These are phyloP conservation scores for Alethe diademata DNA, from an alignment of 2,113 vertebrate species.

Conservation along the genomic window DNA sequence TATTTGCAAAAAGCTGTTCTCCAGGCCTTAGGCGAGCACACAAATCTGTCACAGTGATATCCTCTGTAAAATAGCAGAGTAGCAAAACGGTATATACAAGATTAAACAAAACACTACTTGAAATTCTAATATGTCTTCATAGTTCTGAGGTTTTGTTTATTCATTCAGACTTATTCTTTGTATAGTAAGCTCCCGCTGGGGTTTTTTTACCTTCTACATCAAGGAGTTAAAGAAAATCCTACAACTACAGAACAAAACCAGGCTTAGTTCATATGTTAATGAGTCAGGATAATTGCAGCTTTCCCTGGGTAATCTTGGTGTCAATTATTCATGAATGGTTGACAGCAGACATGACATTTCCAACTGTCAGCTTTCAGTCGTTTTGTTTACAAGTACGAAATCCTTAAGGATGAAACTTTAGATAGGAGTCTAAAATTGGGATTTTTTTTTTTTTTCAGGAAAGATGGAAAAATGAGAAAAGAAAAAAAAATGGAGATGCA, in stretches of 20 bases:
- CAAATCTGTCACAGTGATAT: neutral
- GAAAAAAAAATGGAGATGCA: neutral
- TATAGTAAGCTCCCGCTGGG: conserved; percentile 29
- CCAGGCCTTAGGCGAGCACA: neutral
- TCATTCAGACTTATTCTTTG: conserved; percentile 47
- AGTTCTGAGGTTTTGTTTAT: conserved; percentile 32
- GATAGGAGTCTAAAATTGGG: neutral
- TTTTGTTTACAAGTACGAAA: conserved; percentile 69
- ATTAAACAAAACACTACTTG: neutral
- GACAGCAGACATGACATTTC: conserved; percentile 73
- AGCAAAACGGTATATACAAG: neutral
- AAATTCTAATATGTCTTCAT: conserved; percentile 25
- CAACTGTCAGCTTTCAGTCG: conserved; percentile 72
- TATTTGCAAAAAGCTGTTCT: neutral
- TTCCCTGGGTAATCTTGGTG: conserved; percentile 74
- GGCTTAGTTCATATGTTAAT: conserved; percentile 76
- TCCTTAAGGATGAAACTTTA: conserved; percentile 20
- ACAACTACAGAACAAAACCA: conserved; percentile 52
- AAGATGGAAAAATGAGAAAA: neutral
- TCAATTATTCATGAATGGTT: conserved; percentile 77
- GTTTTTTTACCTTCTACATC: conserved; percentile 61
- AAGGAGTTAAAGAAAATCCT: conserved; percentile 73
- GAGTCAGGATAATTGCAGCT: conserved; percentile 75
- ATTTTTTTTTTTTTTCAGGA: neutral
- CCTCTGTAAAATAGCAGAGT: neutral